These are phyloP conservation scores for Dioctria linearis DNA, from an alignment of 2,888 invertebrate genomes.

Conservation along the genomic window DNA sequence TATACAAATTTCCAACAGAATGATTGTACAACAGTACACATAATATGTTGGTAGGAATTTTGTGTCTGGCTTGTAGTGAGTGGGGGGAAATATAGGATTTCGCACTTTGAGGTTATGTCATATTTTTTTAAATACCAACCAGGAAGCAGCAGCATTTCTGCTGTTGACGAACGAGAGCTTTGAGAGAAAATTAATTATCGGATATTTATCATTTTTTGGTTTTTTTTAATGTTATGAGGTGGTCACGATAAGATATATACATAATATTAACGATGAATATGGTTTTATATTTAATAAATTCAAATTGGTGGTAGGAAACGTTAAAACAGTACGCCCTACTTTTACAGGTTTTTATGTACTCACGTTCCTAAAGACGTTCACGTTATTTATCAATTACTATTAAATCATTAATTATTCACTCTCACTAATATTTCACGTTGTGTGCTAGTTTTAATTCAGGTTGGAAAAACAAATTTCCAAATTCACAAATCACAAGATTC, in stretches of 20 bases:
- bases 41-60: background rate
- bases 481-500: background rate
- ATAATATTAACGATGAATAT: constrained; percentile 1
- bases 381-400: background rate
- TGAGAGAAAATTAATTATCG: constrained; percentile 30
- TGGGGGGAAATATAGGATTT: background rate
- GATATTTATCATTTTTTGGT: constrained; percentile 17
- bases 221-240: background rate
- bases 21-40: no score
- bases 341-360: background rate
- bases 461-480: background rate
- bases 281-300: constrained; percentile 5
- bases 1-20: background rate
- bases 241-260: background rate
- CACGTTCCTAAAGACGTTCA: background rate
- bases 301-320: background rate
- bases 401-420: background rate
- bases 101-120: constrained; percentile 31
- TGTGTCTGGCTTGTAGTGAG: background rate
- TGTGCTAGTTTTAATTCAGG: background rate
- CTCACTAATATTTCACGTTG: background rate
- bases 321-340: constrained; percentile 37
- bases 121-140: background rate
- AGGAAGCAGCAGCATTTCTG: background rate
- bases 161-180: background rate